A percentile compares a stretch with the other conserved stretches of the same genome.
phyloP scores from a whole-genome alignment of 2,113 vertebrate genomes.

The Columba janthina region DNA sequence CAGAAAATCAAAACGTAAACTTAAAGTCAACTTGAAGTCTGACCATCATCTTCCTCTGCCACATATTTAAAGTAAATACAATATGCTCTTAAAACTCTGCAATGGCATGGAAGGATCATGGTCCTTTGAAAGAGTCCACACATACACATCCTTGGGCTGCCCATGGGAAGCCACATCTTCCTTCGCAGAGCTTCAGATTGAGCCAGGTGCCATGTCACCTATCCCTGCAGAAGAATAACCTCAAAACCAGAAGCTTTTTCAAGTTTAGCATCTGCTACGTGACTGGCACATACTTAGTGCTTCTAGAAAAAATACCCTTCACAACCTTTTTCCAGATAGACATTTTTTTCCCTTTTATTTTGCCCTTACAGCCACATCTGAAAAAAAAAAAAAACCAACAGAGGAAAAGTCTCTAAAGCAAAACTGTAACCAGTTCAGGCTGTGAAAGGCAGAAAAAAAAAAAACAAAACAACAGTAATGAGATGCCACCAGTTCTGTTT shows the following conservation, averaged over 20 bases:
- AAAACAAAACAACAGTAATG: conserved; percentile 1
- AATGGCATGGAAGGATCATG: fast-evolving
- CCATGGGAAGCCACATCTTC: background rate
- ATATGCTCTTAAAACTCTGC: background rate
- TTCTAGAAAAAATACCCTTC: background rate
- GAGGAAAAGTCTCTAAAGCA: conserved; percentile 30
- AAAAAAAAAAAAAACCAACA: background rate
- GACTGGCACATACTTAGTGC: background rate
- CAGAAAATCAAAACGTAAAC: background rate
- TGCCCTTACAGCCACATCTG: conserved; percentile 4
- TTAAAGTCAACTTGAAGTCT: background rate
- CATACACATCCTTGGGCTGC: background rate
- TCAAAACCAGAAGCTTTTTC: background rate
- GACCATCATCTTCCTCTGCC: background rate
- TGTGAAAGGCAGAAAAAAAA: conserved; percentile 30
- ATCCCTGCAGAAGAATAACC: background rate
- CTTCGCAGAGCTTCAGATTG: background rate
- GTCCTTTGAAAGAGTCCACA: background rate
- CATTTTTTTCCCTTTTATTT: background rate
- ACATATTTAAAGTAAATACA: background rate
- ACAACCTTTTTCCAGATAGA: background rate
- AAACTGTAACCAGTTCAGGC: conserved; percentile 24
- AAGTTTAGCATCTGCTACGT: background rate
- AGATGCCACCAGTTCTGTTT: conserved; percentile 25
- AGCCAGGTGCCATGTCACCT: background rate